Evolutionary conservation across 2,888 invertebrate genomes (phyloP).

Genomic region (Coenonympha arcania): DNA sequence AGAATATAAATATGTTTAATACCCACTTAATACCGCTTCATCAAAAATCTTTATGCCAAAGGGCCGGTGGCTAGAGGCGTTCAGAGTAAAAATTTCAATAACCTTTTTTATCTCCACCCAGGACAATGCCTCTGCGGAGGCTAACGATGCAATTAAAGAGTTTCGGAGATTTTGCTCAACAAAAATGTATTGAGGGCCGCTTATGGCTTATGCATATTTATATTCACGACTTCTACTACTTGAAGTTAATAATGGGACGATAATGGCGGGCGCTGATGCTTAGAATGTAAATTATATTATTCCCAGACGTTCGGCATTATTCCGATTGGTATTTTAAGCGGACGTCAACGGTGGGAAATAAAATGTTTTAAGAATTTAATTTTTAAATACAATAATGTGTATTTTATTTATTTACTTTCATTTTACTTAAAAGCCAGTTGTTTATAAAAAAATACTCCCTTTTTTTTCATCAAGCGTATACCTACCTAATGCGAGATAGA

Average conservation of each 20-base stretch:
- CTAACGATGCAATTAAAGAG: slow-evolving; percentile 33
- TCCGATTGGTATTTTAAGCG: neutral
- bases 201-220: slow-evolving; percentile 34
- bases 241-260: neutral
- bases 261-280: slow-evolving; percentile 18
- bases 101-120: slow-evolving; percentile 27
- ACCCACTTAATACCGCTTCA: slow-evolving; percentile 1
- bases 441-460: too few relatives aligned
- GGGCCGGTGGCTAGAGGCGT: slow-evolving; percentile 24
- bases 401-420: too few relatives aligned
- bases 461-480: too few relatives aligned
- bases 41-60: slow-evolving; percentile 16
- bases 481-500: too few relatives aligned
- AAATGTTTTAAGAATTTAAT: too few relatives aligned
- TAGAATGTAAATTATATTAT: slow-evolving; percentile 22
- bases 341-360: neutral
- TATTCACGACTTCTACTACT: slow-evolving; percentile 23
- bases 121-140: slow-evolving; percentile 33
- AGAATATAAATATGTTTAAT: too few relatives aligned
- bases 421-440: too few relatives aligned
- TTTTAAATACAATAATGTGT: too few relatives aligned
- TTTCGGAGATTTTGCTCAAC: slow-evolving; percentile 25
- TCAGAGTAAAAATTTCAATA: slow-evolving; percentile 28
- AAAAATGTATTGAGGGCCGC: slow-evolving; percentile 28
- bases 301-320: slow-evolving; percentile 1